Evolutionary conservation across 1,140 invertebrate genomes (phyloP).

Genomic region (Paraescarpia echinospica): DNA sequence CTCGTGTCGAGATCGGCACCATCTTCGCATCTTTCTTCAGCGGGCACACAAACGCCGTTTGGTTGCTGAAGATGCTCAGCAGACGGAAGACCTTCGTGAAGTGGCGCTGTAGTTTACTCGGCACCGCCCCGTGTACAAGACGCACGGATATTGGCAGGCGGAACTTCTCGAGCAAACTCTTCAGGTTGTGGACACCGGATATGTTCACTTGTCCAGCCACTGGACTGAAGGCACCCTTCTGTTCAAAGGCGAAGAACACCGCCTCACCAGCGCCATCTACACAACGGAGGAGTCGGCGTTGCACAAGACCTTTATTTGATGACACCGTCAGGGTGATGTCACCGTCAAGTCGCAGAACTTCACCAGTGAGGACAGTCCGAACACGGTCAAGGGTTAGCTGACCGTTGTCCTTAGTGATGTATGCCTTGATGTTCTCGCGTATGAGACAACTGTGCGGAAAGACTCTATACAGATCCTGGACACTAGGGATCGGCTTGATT

Average conservation of each 20-base stretch:
- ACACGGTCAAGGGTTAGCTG: slow-evolving; percentile 71
- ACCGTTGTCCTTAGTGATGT: slow-evolving; percentile 56
- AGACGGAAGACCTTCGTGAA: slow-evolving; percentile 71
- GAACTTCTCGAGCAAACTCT: slow-evolving; percentile 79
- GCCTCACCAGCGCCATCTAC: slow-evolving; percentile 80
- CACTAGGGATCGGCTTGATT: slow-evolving; percentile 84
- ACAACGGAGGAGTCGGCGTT: slow-evolving; percentile 77
- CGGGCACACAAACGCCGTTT: slow-evolving; percentile 77
- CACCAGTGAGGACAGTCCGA: slow-evolving; percentile 73
- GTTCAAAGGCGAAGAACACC: slow-evolving; percentile 79
- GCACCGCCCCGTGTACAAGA: slow-evolving; percentile 80
- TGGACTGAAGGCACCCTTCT: slow-evolving; percentile 85
- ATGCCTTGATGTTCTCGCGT: slow-evolving; percentile 79
- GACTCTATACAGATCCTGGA: slow-evolving; percentile 76
- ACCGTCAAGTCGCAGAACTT: slow-evolving; percentile 75
- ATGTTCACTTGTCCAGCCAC: slow-evolving; percentile 89
- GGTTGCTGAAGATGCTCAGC: slow-evolving; percentile 75
- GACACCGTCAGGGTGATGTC: slow-evolving; percentile 64
- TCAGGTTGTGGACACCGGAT: slow-evolving; percentile 80
- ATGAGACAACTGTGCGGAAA: slow-evolving; percentile 80
- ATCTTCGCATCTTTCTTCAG: slow-evolving; percentile 69
- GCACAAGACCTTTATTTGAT: slow-evolving; percentile 33
- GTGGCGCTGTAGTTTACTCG: slow-evolving; percentile 67
- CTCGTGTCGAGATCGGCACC: slow-evolving; percentile 79
- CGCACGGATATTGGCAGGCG: slow-evolving; percentile 86